Evolutionary conservation across 2,888 invertebrate species (phyloP), one percentile per base, ranked within the genome.

Genomic region (Dichetophora obliterata): DNA sequence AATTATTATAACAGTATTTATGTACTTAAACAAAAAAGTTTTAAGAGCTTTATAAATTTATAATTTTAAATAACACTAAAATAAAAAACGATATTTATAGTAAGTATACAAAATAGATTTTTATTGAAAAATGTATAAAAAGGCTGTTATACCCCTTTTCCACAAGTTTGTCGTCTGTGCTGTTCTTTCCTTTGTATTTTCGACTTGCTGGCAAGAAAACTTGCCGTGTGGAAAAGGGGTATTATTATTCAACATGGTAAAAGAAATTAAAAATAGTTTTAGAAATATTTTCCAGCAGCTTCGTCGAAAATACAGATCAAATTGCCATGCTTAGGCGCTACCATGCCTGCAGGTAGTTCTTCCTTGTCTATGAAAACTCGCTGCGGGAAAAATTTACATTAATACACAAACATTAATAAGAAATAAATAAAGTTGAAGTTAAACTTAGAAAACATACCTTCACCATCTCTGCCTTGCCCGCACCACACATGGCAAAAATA

Each of bases 401-500:
- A n/a, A n/a, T n/a, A n/a, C n/a, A n/a, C n/a, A n/a, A n/a, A n/a
- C n/a, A n/a, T 11, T 11, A 43, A 43, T 43, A 43, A 43, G 11
- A 76, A 69, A 70, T 59, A 71, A 74, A 75, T 11, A 37, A 50
- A 76, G 14, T 2, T 3, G 48, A 43, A 3, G 34, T n/a, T 57
- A 24, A 65, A 14, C 43, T 16, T 37, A 31, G 24, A 43, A 54
- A n/a, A n/a, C n/a, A 27, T 57, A 96, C 97, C 91, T 96, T 94
- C 0, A 97, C 90, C 90, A 96, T 94, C n/a, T 93, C 94, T 4
- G 97, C 96, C 89, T 99, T 99, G 19, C 93, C 92, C 16, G 91
- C 92, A 0, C 99, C 99, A 75, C 94, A 92, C 52, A 94, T 92
- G 27, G 96, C 94, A 90, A 98, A 98, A 76, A 96, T 92, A 84